Evolutionary conservation across 1,140 invertebrate species (phyloP).

Genomic region (Arion vulgaris): DNA sequence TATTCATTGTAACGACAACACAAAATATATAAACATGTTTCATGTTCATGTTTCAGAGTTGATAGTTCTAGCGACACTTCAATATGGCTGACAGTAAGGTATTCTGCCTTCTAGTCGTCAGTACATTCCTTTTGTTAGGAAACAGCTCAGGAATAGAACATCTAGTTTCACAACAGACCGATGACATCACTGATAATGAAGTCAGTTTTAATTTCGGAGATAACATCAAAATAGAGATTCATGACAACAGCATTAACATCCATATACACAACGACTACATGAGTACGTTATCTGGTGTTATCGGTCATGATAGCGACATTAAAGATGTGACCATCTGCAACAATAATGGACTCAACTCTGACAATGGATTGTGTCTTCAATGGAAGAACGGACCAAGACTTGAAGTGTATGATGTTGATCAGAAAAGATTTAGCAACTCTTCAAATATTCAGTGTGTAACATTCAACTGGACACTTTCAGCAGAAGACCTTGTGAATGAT

Average conservation of each 20-base stretch:
- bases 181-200: no score
- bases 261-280: background rate
- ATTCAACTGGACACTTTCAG: background rate
- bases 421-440: background rate
- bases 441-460: background rate
- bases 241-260: background rate
- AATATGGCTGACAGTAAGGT: no score
- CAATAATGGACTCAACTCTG: background rate
- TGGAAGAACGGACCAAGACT: background rate
- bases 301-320: background rate
- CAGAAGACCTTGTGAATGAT: background rate
- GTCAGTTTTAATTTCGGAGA: background rate
- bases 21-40: no score
- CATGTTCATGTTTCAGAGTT: no score
- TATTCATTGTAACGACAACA: no score
- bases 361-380: background rate
- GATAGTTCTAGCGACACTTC: no score
- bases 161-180: no score
- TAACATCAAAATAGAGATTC: background rate
- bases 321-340: background rate
- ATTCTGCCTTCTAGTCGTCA: no score
- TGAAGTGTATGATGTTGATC: background rate
- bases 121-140: no score
- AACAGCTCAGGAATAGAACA: no score
- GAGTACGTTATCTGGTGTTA: background rate